Evolutionary conservation across 2,888 invertebrate species (phyloP), one percentile per base, ranked within the genome.

Genomic region (Ochropacha duplaris): DNA sequence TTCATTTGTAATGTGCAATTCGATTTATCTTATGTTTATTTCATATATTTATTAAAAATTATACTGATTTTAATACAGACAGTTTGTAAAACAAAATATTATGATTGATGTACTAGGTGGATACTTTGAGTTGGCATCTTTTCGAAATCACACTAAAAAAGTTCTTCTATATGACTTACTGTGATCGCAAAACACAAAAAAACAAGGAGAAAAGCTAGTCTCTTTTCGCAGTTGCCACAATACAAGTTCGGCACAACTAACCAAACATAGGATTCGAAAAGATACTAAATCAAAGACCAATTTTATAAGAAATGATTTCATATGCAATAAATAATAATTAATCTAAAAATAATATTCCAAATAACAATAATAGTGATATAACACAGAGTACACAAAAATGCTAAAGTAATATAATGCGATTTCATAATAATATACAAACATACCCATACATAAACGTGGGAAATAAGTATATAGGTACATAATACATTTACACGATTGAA

Each of bases 341-440:
- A 72, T 72, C 75, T 74, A 75, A 72, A 72, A 69, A 72, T 74
- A 74, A 71, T 66, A 71, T 57, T 65, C 62, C 52, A 63, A 68
- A 68, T 65, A 65, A 69, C 65, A 65, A 54, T 54, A 65, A 54
- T 54, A 58, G 62, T 66, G 56, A 65, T 66, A 67, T 71, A 74
- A 70, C 68, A 75, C 72, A 68, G 64, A 64, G 12, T 31, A 31
- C 31, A 31, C 12, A 4, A 31, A 31, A 31, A 31, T 31, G 12
- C 31, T 31, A 31, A 31, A 31, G 24, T 22, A 12, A 26, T n/a
- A 49, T 44, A 22, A 54, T 22, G 22, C 39, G 26, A 44, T 28
- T 24, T 26, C 24, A 55, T 50, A 54, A 54, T 50, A 54, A 54
- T 50, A 26, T 16, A 50, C 28, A 58, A 36, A 59, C 36, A 49